Evolutionary conservation across 2,113 vertebrate genomes (phyloP).

Genomic region (Aix galericulata): DNA sequence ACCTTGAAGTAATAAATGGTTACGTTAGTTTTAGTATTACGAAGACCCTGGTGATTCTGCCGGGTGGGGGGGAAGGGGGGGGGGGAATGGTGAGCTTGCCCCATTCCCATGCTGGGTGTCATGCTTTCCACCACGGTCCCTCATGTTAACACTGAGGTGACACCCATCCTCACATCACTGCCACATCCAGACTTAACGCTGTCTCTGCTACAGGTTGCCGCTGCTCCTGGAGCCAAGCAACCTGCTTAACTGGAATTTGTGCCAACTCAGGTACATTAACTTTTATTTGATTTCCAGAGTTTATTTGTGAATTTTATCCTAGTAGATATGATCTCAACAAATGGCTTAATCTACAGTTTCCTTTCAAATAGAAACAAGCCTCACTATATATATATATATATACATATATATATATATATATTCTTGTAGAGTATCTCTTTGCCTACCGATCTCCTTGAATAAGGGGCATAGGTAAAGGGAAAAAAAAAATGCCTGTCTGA

Average conservation of each 20-base stretch:
- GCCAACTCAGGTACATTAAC: neutral
- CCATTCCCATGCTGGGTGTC: neutral
- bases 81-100: neutral
- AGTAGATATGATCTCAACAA: neutral
- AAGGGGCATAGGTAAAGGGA: neutral
- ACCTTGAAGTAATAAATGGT: neutral
- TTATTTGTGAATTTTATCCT: neutral
- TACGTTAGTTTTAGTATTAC: neutral
- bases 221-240: rapidly evolving
- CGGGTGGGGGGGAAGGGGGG: neutral
- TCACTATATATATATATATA: neutral
- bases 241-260: neutral
- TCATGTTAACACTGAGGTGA: neutral
- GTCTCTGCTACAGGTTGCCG: neutral
- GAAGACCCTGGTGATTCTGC: neutral
- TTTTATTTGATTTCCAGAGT: neutral
- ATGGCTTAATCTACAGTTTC: neutral
- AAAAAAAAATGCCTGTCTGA: neutral
- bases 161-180: neutral
- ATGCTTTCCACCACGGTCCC: neutral
- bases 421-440: neutral
- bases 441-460: neutral
- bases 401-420: no score
- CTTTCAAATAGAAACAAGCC: neutral
- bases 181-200: rapidly evolving